phyloP scores from a whole-genome alignment of 2,113 vertebrate genomes.

The Ranitomeya imitator region DNA sequence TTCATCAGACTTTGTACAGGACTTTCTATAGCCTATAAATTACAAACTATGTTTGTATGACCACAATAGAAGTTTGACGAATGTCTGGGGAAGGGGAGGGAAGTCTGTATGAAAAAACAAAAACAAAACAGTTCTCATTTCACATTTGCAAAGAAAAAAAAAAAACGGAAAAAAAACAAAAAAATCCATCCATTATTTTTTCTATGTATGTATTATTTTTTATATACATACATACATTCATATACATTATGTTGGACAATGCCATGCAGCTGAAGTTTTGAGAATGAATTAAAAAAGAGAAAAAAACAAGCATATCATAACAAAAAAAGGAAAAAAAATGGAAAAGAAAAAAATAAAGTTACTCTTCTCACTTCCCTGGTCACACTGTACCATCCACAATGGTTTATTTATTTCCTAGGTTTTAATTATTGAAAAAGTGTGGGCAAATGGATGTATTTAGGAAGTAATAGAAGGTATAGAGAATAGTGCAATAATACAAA shows the following conservation, averaged over 20 bases:
- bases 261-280: constrained; percentile 65
- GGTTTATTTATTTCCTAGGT: constrained; percentile 80
- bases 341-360: constrained; percentile 41
- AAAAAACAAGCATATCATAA: constrained; percentile 64
- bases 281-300: constrained; percentile 69
- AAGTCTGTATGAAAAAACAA: constrained; percentile 70
- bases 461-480: constrained; percentile 66
- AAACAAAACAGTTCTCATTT: constrained; percentile 62
- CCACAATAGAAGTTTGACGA: constrained; percentile 59
- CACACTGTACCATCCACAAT: constrained; percentile 44
- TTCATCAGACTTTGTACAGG: constrained; percentile 75
- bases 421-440: constrained; percentile 68
- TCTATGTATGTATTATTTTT: constrained; percentile 55
- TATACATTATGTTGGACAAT: constrained; percentile 67
- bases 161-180: constrained; percentile 61
- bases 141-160: constrained; percentile 68
- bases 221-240: constrained; percentile 38
- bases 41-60: constrained; percentile 76
- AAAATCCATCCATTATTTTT: constrained; percentile 66
- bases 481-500: constrained; percentile 68
- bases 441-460: constrained; percentile 69
- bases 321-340: background rate
- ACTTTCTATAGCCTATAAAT: constrained; percentile 72
- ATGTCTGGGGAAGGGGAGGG: constrained; percentile 64
- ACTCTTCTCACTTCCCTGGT: constrained; percentile 43